Evolutionary conservation across 2,797 vertebrate species (phyloP), one percentile per base, ranked within the genome.

Genomic region (Pseudochaenichthys georgianus): DNA sequence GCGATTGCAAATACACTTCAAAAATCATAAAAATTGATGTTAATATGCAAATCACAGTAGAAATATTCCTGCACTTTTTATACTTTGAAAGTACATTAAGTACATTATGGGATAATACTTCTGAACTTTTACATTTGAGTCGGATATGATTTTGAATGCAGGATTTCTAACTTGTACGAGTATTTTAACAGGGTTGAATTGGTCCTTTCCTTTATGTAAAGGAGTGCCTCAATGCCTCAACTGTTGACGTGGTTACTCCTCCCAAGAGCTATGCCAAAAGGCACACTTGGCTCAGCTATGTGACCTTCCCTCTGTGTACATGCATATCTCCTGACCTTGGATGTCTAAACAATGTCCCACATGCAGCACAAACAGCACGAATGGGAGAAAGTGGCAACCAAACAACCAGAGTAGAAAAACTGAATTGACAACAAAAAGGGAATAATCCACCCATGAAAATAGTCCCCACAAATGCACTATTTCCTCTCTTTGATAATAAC

Each of bases 181-280:
- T 45, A 10, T 47, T 58, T 50, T 15, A 17, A 38, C 7, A n/a
- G 1, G 3, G 21, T 48, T 41, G 13, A 47, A 51, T 9, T 2
- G 0, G 19, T 23, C 12, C 28, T 45, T 60, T 23, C 23, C 41
- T 48, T 53, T 16, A 1, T 19, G 5, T 21, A 0, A 55, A 31
- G 9, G 4, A 73, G 46, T 7, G 21, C 21, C 21, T 21, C 64
- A 11, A 73, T 10, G 65, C 69, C 75, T 69, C 2, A 80, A 57
- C 63, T 4, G 87, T 90, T 83, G 72, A 78, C 52, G 11, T 79
- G 84, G 88, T 73, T 43, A 88, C 89, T 42, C 34, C 64, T 3
- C 5, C 62, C 78, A n/a, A 91, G 88, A 59, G 13, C 81, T 7
- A 1, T 58, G 54, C 31, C 69, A 1, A 53, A 50, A 61, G 64